phyloP scores from a whole-genome alignment of 2,113 vertebrate genomes.

The Sula dactylatra region DNA sequence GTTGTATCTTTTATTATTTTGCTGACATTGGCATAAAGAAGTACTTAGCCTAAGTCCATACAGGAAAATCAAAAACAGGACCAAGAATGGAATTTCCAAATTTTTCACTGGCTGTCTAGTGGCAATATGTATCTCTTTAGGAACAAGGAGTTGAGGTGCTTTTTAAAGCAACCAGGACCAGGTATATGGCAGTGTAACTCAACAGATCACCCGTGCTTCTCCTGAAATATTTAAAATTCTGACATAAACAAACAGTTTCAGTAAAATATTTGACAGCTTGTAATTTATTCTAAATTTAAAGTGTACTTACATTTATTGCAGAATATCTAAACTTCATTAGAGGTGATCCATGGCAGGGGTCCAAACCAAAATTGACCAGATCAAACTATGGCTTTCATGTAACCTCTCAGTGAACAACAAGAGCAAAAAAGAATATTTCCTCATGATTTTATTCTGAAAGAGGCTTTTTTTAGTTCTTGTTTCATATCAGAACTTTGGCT shows the following conservation, averaged over 20 bases:
- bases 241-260: background rate
- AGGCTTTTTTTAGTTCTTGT: background rate
- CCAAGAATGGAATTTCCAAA: background rate
- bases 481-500: background rate
- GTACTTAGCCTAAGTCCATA: background rate
- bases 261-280: background rate
- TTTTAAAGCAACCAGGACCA: conserved; percentile 41
- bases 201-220: background rate
- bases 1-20: background rate
- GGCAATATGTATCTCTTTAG: background rate
- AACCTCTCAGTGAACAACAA: background rate
- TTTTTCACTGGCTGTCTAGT: background rate
- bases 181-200: background rate
- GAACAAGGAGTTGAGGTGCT: background rate
- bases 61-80: conserved; percentile 10
- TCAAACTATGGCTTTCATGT: background rate
- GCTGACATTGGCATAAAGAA: conserved; percentile 14
- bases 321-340: background rate
- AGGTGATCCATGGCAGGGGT: background rate
- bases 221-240: conserved; percentile 1
- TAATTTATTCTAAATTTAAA: conserved; percentile 14
- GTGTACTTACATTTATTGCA: background rate
- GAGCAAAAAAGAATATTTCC: background rate
- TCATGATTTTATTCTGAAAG: background rate
- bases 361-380: background rate